These are phyloP conservation scores for Platerodrilus igneus DNA, from an alignment of 2,888 invertebrate genomes.

Conservation along the genomic window DNA sequence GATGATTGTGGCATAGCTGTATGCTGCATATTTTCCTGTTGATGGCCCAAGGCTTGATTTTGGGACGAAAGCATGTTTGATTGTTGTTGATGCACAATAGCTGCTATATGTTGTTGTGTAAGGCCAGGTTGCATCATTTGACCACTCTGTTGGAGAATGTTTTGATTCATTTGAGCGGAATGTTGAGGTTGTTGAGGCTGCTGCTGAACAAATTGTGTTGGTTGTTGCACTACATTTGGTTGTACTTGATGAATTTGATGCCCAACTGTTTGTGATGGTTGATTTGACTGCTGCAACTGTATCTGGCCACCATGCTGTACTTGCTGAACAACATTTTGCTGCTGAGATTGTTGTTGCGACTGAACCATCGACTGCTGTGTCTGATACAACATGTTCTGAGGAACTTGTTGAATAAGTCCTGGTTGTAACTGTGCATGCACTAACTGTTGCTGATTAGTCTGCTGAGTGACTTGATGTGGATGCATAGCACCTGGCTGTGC, in stretches of 20 bases:
- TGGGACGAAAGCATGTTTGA: not conserved
- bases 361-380: conserved; percentile 14
- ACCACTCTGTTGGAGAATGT: conserved; percentile 2
- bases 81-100: too few relatives aligned
- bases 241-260: conserved; percentile 7
- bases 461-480: conserved; percentile 5
- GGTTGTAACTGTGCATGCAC: not conserved
- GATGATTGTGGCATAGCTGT: not conserved
- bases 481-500: conserved; percentile 11
- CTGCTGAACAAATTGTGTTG: conserved; percentile 1
- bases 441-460: conserved; percentile 7
- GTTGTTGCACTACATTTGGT: conserved; percentile 9
- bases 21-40: conserved; percentile 15
- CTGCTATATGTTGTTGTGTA: too few relatives aligned
- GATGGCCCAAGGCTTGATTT: conserved; percentile 12
- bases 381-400: conserved; percentile 11
- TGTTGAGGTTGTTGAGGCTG: conserved; percentile 13
- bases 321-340: conserved; percentile 8
- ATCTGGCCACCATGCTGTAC: conserved; percentile 1
- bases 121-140: too few relatives aligned
- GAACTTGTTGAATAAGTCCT: conserved; percentile 1
- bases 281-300: not conserved
- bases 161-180: not conserved
- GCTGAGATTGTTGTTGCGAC: conserved; percentile 12
- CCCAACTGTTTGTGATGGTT: too few relatives aligned